Conservation (phyloP, 1,140 invertebrate genomes). For the Drosophila ironensis region DNA sequence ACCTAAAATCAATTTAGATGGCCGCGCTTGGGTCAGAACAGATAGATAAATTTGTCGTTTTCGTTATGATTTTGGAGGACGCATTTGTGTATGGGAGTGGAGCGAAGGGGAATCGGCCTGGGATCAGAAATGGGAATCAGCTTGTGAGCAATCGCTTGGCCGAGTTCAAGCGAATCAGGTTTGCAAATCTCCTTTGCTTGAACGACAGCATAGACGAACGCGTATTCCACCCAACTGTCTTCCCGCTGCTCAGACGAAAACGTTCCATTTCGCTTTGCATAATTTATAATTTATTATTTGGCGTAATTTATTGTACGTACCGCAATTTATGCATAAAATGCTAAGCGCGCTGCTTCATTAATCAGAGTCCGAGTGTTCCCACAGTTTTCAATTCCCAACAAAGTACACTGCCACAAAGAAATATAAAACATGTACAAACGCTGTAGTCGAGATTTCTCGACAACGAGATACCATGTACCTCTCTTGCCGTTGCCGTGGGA, state of each 20-base stretch:
- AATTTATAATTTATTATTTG: constrained; percentile 76
- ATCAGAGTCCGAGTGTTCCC: constrained; percentile 64
- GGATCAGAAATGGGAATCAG: constrained; percentile 27
- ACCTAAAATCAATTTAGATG: constrained; percentile 34
- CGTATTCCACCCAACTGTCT: constrained; percentile 35
- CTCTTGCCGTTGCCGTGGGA: too few species aligned
- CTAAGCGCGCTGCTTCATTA: constrained; percentile 72
- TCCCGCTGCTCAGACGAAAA: constrained; percentile 58
- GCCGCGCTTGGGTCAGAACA: constrained; percentile 14
- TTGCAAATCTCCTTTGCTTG: constrained; percentile 59
- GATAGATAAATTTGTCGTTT: constrained; percentile 35
- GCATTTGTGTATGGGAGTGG: constrained; percentile 16
- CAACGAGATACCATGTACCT: too few species aligned
- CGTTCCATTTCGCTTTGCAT: constrained; percentile 74
- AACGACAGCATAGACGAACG: constrained; percentile 41
- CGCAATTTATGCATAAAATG: constrained; percentile 75
- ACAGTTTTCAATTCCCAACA: constrained; percentile 25
- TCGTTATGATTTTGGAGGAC: constrained; percentile 41
- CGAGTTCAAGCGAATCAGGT: constrained; percentile 58
- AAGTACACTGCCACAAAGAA: background rate
- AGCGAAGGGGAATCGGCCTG: constrained; percentile 43
- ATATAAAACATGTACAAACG: background rate
- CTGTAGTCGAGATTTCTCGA: too few species aligned
- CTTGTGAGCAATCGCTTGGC: constrained; percentile 35
- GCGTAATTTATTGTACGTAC: constrained; percentile 72